Evolutionary conservation across 2,797 vertebrate genomes (phyloP).

Genomic region (Phataginus tetradactyla): DNA sequence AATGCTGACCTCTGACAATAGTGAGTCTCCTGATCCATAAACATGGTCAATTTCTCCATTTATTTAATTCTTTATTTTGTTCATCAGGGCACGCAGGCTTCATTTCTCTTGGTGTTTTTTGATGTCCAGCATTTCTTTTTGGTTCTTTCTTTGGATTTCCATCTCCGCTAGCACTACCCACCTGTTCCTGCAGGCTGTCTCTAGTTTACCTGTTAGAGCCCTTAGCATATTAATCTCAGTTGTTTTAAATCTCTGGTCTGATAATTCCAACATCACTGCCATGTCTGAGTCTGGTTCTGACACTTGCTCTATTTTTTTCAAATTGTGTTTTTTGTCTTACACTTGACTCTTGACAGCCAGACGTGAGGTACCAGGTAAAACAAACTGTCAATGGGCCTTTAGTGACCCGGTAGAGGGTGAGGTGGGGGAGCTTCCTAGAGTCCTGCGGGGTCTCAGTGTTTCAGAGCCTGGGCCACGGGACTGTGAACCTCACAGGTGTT

Average conservation of each 20-base stretch:
- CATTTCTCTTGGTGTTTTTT: neutral
- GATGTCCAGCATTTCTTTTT: neutral
- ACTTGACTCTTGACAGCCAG: neutral
- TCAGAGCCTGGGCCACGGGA: accelerated
- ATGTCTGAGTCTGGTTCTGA: neutral
- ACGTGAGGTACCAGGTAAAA: accelerated
- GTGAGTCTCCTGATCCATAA: neutral
- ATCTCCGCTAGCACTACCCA: neutral
- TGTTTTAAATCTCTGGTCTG: neutral
- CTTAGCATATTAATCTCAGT: neutral
- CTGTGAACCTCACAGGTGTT: neutral
- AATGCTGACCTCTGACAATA: neutral
- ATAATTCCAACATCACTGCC: too few relatives aligned
- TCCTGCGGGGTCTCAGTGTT: neutral
- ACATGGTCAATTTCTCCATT: neutral
- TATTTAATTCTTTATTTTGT: neutral
- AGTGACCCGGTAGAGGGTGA: neutral
- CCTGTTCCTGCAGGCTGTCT: too few relatives aligned
- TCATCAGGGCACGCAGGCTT: neutral
- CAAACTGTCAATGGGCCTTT: neutral
- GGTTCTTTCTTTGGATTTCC: neutral
- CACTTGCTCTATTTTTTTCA: neutral
- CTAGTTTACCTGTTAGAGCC: too few relatives aligned
- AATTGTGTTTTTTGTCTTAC: neutral
- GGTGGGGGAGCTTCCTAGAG: neutral